phyloP scores from a whole-genome alignment of 2,888 invertebrate genomes.

The Spatulosminthurus flaviceps region DNA sequence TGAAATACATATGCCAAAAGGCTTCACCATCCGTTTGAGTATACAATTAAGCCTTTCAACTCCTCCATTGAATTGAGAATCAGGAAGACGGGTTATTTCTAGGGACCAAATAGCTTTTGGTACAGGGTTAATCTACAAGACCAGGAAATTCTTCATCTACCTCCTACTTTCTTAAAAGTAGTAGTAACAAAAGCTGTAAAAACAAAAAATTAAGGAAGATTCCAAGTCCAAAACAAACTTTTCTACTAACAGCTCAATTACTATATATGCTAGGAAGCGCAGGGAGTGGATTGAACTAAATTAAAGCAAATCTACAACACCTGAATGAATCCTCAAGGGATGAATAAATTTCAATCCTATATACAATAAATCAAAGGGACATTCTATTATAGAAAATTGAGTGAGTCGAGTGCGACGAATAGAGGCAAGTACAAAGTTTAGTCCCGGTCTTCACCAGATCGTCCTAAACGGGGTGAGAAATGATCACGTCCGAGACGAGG shows the following conservation, averaged over 20 bases:
- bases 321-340: too few species aligned
- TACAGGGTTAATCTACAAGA: neutral
- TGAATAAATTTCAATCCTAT: too few species aligned
- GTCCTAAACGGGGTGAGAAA: slow-evolving; percentile 39
- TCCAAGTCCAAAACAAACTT: too few species aligned
- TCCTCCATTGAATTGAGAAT: neutral
- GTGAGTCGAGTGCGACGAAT: neutral
- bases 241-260: too few species aligned
- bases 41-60: neutral
- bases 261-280: too few species aligned
- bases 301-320: too few species aligned
- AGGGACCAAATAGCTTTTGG: neutral
- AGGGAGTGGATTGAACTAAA: too few species aligned
- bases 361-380: too few species aligned
- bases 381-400: too few species aligned
- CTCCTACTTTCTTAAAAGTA: neutral
- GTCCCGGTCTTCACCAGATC: slow-evolving; percentile 35
- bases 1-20: neutral
- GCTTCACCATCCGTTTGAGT: neutral
- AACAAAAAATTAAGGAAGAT: too few species aligned
- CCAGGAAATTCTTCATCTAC: neutral
- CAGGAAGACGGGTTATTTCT: neutral
- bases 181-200: too few species aligned
- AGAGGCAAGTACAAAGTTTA: neutral
- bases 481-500: slow-evolving; percentile 32